Conservation (phyloP, 2,797 vertebrate genomes). For the Carapus acus region DNA sequence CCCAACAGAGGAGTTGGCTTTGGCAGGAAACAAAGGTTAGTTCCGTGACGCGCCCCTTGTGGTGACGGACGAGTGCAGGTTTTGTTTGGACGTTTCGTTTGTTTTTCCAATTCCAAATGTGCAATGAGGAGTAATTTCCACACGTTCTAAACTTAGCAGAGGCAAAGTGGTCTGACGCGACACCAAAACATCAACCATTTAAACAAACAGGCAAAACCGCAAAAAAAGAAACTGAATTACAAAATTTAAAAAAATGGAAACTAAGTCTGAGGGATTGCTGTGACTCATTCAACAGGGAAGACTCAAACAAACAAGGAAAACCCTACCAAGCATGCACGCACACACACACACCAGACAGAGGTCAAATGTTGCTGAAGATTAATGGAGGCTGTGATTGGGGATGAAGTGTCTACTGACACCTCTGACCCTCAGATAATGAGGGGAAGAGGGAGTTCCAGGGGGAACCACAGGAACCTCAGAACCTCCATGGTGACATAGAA, state of each 20-base stretch:
- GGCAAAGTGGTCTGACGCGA: not conserved
- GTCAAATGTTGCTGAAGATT: conserved; percentile 55
- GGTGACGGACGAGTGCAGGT: not conserved
- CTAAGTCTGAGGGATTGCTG: too few relatives aligned
- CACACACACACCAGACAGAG: conserved; percentile 21
- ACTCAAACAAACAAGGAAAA: too few relatives aligned
- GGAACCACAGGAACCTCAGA: too few relatives aligned
- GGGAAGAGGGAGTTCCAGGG: conserved; percentile 16
- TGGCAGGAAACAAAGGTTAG: conserved; percentile 15
- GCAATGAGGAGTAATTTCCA: conserved; percentile 4
- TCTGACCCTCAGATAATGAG: conserved; percentile 63
- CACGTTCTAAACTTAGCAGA: not conserved
- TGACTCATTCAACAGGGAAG: too few relatives aligned
- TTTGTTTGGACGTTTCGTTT: not conserved
- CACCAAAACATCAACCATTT: too few relatives aligned
- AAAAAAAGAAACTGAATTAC: too few relatives aligned
- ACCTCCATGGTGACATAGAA: too few relatives aligned
- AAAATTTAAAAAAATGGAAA: too few relatives aligned
- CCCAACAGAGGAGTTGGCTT: not conserved
- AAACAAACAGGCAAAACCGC: too few relatives aligned
- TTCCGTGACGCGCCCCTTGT: not conserved
- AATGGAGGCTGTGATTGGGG: conserved; percentile 62
- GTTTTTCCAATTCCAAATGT: not conserved
- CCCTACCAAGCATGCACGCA: conserved; percentile 7
- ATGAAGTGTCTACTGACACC: conserved; percentile 65